Evolutionary conservation across 2,113 vertebrate genomes (phyloP).

Genomic region (Odocoileus virginianus): DNA sequence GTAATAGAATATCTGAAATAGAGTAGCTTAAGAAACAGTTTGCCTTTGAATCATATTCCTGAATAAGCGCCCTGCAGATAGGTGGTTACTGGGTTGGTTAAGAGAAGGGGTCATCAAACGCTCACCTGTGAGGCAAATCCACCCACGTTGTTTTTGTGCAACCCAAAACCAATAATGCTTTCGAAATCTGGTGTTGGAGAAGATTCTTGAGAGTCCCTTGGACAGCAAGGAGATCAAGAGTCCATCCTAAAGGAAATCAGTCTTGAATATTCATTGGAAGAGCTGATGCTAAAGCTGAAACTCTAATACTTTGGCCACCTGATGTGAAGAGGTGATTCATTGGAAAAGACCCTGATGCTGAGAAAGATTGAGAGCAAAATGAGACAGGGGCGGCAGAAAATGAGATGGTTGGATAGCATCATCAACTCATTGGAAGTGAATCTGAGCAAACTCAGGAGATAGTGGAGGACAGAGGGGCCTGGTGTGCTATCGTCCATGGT

Average conservation of each 20-base stretch:
- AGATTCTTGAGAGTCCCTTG: neutral
- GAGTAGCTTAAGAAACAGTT: neutral
- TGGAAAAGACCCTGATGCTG: neutral
- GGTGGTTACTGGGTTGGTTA: neutral
- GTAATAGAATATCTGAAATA: neutral
- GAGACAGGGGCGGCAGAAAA: accelerated
- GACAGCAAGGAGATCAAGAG: neutral
- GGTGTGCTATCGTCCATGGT: neutral
- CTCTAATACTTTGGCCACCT: neutral
- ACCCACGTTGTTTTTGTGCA: neutral
- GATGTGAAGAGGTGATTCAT: neutral
- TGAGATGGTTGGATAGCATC: neutral
- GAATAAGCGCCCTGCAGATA: neutral
- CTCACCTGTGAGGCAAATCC: neutral
- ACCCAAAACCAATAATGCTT: neutral
- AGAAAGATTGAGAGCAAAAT: neutral
- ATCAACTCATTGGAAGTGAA: neutral
- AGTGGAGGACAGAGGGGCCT: neutral
- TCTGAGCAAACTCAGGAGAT: neutral
- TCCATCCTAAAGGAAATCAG: neutral
- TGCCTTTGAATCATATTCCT: neutral
- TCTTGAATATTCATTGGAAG: neutral
- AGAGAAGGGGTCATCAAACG: neutral
- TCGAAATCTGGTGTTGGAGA: neutral
- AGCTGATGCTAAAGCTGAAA: neutral